Percentiles rank a stretch among this genome's conserved stretches.
phyloP scores from a whole-genome alignment of 2,888 invertebrate genomes.

The Amaurobius ferox region DNA sequence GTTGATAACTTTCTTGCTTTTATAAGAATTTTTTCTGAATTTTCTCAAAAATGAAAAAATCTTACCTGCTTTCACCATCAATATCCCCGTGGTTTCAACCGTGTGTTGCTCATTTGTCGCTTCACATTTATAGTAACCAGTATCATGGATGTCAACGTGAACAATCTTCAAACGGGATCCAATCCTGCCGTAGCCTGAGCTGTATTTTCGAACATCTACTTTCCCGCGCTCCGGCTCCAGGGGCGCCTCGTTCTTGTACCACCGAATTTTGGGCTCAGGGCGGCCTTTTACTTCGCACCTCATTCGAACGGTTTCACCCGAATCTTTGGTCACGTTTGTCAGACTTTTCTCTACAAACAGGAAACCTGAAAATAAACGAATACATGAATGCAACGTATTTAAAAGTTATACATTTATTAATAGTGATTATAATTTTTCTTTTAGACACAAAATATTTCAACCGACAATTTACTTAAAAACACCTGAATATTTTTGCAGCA shows the following conservation, averaged over 20 bases:
- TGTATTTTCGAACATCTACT: slow-evolving; percentile 78
- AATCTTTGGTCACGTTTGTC: slow-evolving; percentile 81
- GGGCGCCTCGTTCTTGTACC: slow-evolving; percentile 82
- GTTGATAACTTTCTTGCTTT: too few relatives aligned
- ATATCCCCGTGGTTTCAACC: slow-evolving; percentile 80
- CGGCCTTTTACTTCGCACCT: slow-evolving; percentile 83
- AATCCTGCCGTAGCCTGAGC: slow-evolving; percentile 75
- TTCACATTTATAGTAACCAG: slow-evolving; percentile 82
- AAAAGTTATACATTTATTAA: too few relatives aligned
- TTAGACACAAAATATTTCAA: slow-evolving; percentile 23
- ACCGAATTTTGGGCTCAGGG: slow-evolving; percentile 82
- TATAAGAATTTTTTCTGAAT: too few relatives aligned
- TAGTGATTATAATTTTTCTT: too few relatives aligned
- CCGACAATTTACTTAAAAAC: background rate
- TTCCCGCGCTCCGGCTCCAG: slow-evolving; percentile 79
- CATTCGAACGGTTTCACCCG: slow-evolving; percentile 82
- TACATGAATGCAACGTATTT: too few relatives aligned
- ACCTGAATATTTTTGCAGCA: too few relatives aligned
- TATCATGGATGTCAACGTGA: slow-evolving; percentile 81
- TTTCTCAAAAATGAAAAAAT: too few relatives aligned
- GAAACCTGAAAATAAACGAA: slow-evolving; percentile 80
- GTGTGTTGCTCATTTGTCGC: slow-evolving; percentile 80
- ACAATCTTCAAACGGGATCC: slow-evolving; percentile 80
- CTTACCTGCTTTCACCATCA: slow-evolving; percentile 79
- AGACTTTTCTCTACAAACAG: slow-evolving; percentile 80